Evolutionary conservation across 1,140 invertebrate genomes (phyloP).

Genomic region (Nasonia vitripennis): DNA sequence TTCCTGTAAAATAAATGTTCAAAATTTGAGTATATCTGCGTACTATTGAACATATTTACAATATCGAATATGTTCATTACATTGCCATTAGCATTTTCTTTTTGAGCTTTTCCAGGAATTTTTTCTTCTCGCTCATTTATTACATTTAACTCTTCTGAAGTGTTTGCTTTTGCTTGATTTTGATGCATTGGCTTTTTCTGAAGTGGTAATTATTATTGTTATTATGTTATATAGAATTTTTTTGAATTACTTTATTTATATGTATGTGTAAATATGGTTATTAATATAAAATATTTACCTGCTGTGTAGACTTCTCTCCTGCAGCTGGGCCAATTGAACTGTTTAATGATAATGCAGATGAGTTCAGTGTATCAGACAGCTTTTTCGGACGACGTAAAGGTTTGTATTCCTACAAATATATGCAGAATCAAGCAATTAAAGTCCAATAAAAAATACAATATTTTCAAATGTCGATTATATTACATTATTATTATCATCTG

Average conservation of each 20-base stretch:
- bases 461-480: not conserved
- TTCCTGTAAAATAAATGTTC: constrained; percentile 22
- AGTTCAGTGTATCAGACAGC: not conserved
- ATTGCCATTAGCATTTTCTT: not conserved
- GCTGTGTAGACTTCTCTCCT: not conserved
- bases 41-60: not conserved
- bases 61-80: not conserved
- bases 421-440: not conserved
- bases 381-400: constrained; percentile 20
- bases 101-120: not conserved
- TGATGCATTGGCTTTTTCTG: not conserved
- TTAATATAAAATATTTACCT: not conserved
- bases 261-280: not conserved
- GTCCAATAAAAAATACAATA: not conserved
- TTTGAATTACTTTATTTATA: not conserved
- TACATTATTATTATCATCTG: not conserved
- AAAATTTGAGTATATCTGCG: not conserved
- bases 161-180: not conserved
- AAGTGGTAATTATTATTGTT: not conserved
- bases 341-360: not conserved
- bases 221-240: too few species aligned
- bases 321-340: not conserved
- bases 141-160: not conserved
- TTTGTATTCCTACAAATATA: constrained; percentile 31
- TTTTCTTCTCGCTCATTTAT: not conserved